Percentiles rank a stretch among this genome's conserved stretches.
These are phyloP conservation scores for Metaphire vulgaris DNA, from an alignment of 1,140 invertebrate species.

Conservation along the genomic window DNA sequence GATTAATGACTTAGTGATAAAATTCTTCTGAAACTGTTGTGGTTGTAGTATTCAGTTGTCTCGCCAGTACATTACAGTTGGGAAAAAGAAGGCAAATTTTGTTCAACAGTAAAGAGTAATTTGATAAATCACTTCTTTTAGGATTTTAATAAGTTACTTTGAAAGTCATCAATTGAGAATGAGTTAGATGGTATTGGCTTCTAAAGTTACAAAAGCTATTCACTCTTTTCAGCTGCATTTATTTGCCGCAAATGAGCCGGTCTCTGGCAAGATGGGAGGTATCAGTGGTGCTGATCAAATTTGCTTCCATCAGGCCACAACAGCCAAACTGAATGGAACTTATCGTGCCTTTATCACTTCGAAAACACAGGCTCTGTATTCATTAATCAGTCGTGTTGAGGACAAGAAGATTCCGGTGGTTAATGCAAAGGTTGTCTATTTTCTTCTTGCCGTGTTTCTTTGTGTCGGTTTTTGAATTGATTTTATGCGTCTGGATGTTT, in stretches of 20 bases:
- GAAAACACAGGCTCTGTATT: conserved; percentile 80
- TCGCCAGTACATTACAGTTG: no score
- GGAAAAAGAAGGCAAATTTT: no score
- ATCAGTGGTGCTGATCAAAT: conserved; percentile 80
- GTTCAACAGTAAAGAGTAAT: no score
- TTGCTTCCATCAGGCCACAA: conserved; percentile 82
- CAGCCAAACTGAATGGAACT: conserved; percentile 70
- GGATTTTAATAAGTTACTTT: no score
- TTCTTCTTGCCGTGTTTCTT: not conserved
- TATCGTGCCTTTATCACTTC: conserved; percentile 78
- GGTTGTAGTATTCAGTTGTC: no score
- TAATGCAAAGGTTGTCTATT: conserved; percentile 65
- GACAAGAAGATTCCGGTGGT: conserved; percentile 84
- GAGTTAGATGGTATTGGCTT: no score
- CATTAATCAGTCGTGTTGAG: conserved; percentile 70
- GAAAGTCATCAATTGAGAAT: no score
- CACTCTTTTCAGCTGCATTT: conserved; percentile 69
- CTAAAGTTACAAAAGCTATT: no score
- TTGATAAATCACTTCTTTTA: no score
- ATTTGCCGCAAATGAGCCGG: conserved; percentile 85
- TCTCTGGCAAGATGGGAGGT: conserved; percentile 81
- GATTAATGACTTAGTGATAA: no score
- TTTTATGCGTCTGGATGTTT: not conserved
- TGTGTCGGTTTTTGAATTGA: not conserved
- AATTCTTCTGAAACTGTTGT: no score